Evolutionary conservation across 2,888 invertebrate genomes (phyloP).

Genomic region (Cheilosia soror): DNA sequence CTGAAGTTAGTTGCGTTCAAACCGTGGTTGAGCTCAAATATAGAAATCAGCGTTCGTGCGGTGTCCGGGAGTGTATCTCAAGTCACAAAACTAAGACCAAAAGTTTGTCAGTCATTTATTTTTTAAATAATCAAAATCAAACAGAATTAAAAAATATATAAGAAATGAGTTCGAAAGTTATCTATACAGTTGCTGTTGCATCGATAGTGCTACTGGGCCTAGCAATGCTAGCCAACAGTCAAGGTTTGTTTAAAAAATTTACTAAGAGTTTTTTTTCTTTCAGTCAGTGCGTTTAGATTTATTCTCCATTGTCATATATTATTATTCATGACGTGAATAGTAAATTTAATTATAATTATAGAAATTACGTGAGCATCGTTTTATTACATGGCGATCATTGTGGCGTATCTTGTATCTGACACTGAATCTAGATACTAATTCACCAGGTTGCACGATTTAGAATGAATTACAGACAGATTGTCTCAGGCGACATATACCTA

Average conservation of each 20-base stretch:
- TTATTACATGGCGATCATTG: slow-evolving; percentile 10
- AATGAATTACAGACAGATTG: slow-evolving; percentile 33
- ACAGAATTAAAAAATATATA: neutral
- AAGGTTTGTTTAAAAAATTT: slow-evolving; percentile 59
- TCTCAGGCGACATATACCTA: neutral
- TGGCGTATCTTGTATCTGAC: neutral
- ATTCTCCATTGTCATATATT: slow-evolving; percentile 30
- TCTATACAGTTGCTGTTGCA: slow-evolving; percentile 52
- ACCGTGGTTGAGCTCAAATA: slow-evolving; percentile 56
- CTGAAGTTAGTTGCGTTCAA: slow-evolving; percentile 62
- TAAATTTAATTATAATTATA: slow-evolving; percentile 52
- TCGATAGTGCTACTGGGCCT: slow-evolving; percentile 53
- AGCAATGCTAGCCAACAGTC: slow-evolving; percentile 43
- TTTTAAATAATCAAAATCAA: neutral
- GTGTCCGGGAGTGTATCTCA: slow-evolving; percentile 40
- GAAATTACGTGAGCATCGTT: slow-evolving; percentile 59
- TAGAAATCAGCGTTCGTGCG: slow-evolving; percentile 2
- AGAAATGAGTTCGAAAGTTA: slow-evolving; percentile 66
- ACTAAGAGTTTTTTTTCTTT: slow-evolving; percentile 2
- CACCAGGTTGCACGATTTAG: slow-evolving; percentile 12
- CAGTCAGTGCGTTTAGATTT: neutral
- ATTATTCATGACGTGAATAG: slow-evolving; percentile 37
- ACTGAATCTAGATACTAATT: neutral
- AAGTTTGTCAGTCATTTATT: neutral
- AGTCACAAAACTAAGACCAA: neutral